Conservation (phyloP, 2,113 vertebrate genomes). For the Psittacara wagleri region DNA sequence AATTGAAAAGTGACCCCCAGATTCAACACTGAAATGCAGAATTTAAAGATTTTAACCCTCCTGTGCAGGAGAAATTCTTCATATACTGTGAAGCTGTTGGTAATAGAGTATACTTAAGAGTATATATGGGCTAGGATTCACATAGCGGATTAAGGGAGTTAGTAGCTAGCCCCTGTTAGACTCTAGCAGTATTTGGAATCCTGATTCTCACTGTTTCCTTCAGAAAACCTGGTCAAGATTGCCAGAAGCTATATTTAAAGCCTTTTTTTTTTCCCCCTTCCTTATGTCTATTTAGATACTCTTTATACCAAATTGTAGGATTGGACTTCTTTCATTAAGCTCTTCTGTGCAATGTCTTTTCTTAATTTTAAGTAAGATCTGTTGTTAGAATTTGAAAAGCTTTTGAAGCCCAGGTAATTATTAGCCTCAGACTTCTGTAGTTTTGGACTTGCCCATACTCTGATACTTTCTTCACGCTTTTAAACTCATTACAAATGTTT, state of each 20-base stretch:
- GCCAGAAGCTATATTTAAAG: slow-evolving; percentile 38
- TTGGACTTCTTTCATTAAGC: slow-evolving; percentile 9
- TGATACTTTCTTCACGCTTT: slow-evolving; percentile 27
- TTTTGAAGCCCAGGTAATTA: slow-evolving; percentile 58
- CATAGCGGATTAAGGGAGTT: neutral
- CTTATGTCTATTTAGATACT: neutral
- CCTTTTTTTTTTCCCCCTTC: accelerated
- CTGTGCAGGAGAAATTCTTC: neutral
- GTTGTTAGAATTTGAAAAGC: slow-evolving; percentile 14
- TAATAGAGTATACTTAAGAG: neutral
- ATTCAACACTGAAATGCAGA: neutral
- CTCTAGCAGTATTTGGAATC: neutral
- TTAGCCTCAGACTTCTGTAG: slow-evolving; percentile 13
- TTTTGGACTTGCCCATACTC: neutral
- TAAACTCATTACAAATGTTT: slow-evolving; percentile 53
- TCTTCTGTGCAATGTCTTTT: neutral
- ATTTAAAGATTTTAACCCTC: neutral
- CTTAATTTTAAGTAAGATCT: slow-evolving; percentile 47
- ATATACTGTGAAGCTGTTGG: neutral
- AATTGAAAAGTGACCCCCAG: neutral
- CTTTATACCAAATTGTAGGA: neutral
- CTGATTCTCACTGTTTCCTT: slow-evolving; percentile 6
- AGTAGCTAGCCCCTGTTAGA: neutral
- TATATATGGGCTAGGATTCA: neutral
- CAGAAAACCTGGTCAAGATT: slow-evolving; percentile 25